Percentiles rank a stretch among this genome's conserved stretches.
These are phyloP conservation scores for Micromys minutus DNA, from an alignment of 2,113 vertebrate species.

Conservation along the genomic window DNA sequence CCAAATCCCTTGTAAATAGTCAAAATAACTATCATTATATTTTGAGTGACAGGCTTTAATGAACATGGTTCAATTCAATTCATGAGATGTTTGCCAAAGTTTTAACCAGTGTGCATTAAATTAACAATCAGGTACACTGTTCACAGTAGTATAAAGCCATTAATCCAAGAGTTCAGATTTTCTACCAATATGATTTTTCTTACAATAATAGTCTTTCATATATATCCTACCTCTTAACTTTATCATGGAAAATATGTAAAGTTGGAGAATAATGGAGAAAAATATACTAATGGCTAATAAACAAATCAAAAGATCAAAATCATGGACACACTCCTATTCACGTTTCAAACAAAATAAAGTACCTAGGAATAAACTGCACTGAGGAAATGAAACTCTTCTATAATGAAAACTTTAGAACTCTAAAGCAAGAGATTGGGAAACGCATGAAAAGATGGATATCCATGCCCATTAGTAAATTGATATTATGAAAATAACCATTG, in stretches of 20 bases:
- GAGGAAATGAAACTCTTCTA: not conserved
- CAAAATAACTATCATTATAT: slow-evolving; percentile 48
- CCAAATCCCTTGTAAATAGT: slow-evolving; percentile 38
- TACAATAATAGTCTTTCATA: not conserved
- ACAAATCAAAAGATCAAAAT: slow-evolving; percentile 18
- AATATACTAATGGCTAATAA: not conserved
- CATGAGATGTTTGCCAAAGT: slow-evolving; percentile 22
- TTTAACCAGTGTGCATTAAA: slow-evolving; percentile 33
- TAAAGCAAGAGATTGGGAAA: not conserved
- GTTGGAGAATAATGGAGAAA: not conserved
- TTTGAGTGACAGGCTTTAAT: slow-evolving; percentile 54
- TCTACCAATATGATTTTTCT: not conserved
- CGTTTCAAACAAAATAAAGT: not conserved
- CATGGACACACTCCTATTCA: not conserved
- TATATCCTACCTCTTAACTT: not conserved
- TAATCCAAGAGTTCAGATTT: not conserved
- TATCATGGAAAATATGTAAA: not conserved
- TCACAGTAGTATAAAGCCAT: not conserved
- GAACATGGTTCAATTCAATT: slow-evolving; percentile 24
- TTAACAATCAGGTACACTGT: not conserved
- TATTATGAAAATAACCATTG: not conserved
- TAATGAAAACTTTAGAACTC: not conserved
- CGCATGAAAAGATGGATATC: not conserved
- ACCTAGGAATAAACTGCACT: not conserved
- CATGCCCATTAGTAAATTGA: not conserved